These are phyloP conservation scores for Amblyteles armatorius DNA, from an alignment of 2,888 invertebrate genomes.

Conservation along the genomic window DNA sequence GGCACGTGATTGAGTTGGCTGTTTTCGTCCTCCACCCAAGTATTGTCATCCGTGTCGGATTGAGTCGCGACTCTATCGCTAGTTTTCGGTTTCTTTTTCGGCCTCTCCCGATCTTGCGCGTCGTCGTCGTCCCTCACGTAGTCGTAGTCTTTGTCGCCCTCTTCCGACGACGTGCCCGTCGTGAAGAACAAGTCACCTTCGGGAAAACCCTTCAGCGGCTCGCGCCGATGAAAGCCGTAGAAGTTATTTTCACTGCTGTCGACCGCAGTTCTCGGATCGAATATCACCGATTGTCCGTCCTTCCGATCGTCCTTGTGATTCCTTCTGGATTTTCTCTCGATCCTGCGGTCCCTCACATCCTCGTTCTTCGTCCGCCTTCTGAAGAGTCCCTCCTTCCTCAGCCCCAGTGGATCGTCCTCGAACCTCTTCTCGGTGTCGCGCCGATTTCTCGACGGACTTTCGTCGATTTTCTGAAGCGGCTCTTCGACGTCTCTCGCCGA, in stretches of 20 bases:
- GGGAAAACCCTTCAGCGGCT: constrained; percentile 72
- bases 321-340: constrained; percentile 48
- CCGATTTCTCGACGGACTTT: constrained; percentile 33
- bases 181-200: constrained; percentile 72
- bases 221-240: constrained; percentile 71
- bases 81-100: neutral
- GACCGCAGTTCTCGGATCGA: constrained; percentile 44
- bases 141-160: constrained; percentile 63
- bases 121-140: constrained; percentile 65
- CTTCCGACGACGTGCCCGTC: constrained; percentile 60
- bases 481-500: neutral
- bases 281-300: constrained; percentile 40
- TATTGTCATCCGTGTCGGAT: constrained; percentile 51
- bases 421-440: constrained; percentile 62
- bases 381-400: constrained; percentile 57
- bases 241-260: constrained; percentile 75
- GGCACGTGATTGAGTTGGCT: constrained; percentile 66
- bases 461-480: neutral
- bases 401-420: constrained; percentile 65
- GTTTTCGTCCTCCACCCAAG: constrained; percentile 64
- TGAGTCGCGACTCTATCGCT: constrained; percentile 6
- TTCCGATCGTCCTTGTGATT: constrained; percentile 59
- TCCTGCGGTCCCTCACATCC: constrained; percentile 66
- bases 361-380: constrained; percentile 52
- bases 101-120: constrained; percentile 3